These are phyloP conservation scores for Colletes collaris DNA, from an alignment of 2,888 invertebrate genomes.

Conservation along the genomic window DNA sequence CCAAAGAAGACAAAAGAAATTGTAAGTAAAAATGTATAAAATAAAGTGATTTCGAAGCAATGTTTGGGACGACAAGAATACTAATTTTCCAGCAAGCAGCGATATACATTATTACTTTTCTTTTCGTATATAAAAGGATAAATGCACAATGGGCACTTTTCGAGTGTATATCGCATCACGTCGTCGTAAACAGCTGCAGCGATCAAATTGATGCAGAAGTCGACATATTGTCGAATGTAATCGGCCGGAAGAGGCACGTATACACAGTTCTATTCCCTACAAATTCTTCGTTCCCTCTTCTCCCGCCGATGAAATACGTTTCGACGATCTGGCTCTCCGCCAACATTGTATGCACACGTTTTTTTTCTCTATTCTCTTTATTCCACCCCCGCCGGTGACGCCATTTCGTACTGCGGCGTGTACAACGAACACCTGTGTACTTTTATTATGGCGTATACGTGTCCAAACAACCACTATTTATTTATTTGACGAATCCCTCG, in stretches of 20 bases:
- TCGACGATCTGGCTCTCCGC: constrained; percentile 36
- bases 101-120: no score
- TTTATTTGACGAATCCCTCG: no score
- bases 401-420: constrained; percentile 13
- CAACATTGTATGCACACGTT: constrained; percentile 22
- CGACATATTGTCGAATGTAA: constrained; percentile 36
- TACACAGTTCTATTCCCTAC: constrained; percentile 22
- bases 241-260: constrained; percentile 44
- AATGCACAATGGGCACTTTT: no score
- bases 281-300: constrained; percentile 22
- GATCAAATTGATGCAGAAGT: constrained; percentile 37
- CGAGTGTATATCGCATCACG: background rate
- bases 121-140: no score
- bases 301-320: constrained; percentile 29
- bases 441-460: no score
- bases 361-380: constrained; percentile 17
- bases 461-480: no score
- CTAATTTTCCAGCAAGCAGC: no score
- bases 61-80: no score
- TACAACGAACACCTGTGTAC: constrained; percentile 28
- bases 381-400: constrained; percentile 13
- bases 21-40: no score
- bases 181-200: constrained; percentile 23
- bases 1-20: no score
- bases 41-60: no score